phyloP scores from a whole-genome alignment of 92 coral and sea anemone species.

The Heteractis magnifica region DNA sequence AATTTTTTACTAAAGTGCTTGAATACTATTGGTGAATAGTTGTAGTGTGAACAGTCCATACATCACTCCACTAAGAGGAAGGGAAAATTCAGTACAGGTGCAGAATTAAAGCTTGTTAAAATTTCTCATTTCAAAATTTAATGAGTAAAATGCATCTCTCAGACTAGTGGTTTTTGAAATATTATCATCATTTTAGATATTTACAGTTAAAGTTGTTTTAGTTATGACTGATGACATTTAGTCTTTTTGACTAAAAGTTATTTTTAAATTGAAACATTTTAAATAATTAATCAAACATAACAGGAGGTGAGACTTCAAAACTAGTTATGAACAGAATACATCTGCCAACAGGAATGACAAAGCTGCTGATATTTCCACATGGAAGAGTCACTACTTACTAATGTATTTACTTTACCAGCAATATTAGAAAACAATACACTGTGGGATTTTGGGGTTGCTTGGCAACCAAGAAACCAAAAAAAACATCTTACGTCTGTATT shows the following conservation, averaged over 20 bases:
- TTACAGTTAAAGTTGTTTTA: background rate
- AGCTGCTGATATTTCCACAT: background rate
- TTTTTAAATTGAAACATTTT: constrained; percentile 6
- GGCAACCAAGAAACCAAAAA: constrained; percentile 7
- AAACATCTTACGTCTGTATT: background rate
- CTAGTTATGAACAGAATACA: background rate
- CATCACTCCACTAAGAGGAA: constrained; percentile 18
- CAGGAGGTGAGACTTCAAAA: background rate
- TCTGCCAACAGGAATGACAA: background rate
- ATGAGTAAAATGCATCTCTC: background rate
- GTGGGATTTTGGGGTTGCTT: constrained; percentile 28
- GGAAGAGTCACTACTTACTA: background rate
- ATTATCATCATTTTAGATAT: background rate
- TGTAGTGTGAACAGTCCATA: constrained; percentile 17
- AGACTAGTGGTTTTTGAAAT: constrained; percentile 4
- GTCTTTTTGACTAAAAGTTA: background rate
- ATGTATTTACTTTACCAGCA: background rate
- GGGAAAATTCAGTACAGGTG: constrained; percentile 24
- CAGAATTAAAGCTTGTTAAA: background rate
- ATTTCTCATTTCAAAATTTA: background rate
- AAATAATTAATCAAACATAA: constrained; percentile 10
- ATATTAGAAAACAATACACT: background rate
- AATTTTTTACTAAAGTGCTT: constrained; percentile 9
- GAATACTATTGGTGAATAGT: constrained; percentile 8
- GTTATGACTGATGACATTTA: constrained; percentile 6